phyloP scores from a whole-genome alignment of 2,888 invertebrate species.

The Drosophila peninsularis region DNA sequence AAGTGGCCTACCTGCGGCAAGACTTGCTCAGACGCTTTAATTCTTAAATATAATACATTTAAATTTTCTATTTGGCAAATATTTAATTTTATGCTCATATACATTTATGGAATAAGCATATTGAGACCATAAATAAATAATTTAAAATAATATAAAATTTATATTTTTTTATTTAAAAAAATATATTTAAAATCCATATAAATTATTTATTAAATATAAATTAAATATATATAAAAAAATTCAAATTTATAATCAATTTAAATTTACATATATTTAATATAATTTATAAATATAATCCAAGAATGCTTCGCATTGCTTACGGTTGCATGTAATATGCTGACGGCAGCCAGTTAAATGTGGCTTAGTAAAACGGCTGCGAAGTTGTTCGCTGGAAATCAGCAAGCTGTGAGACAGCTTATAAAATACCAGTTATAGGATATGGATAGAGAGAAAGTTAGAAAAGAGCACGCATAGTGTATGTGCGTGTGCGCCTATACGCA shows the following conservation, averaged over 20 bases:
- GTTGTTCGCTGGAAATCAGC: slow-evolving; percentile 12
- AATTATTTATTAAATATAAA: no score
- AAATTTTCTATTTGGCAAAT: neutral
- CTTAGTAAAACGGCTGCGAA: slow-evolving; percentile 15
- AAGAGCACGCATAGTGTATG: slow-evolving; percentile 2
- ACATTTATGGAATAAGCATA: no score
- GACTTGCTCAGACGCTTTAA: no score
- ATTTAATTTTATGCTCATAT: neutral
- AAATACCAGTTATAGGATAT: slow-evolving; percentile 43
- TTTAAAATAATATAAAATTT: no score
- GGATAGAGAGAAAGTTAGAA: slow-evolving; percentile 15
- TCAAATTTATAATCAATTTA: neutral
- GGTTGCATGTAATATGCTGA: neutral
- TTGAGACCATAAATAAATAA: no score
- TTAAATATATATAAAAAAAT: neutral
- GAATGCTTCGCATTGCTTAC: neutral
- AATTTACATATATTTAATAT: neutral
- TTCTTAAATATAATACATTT: no score
- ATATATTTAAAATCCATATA: neutral
- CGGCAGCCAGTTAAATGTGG: slow-evolving; percentile 11
- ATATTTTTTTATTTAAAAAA: no score
- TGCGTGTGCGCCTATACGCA: neutral
- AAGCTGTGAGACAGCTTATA: slow-evolving; percentile 27
- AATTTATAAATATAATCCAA: neutral
- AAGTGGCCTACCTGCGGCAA: no score